These are phyloP conservation scores for Zosterops pallidus DNA, from an alignment of 2,113 vertebrate species.

Conservation along the genomic window DNA sequence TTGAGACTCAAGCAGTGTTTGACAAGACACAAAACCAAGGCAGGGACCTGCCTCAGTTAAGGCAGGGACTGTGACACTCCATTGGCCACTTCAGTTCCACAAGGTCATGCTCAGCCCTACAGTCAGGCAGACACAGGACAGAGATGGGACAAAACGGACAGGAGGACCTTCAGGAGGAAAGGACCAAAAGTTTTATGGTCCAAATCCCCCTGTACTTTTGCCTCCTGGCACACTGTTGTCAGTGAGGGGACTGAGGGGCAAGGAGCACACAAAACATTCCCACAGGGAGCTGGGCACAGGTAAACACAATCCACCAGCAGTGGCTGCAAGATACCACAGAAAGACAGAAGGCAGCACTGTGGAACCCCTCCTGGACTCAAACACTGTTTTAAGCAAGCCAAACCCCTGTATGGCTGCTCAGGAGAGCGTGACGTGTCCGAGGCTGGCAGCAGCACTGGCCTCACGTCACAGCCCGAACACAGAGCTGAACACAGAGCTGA, in stretches of 20 bases:
- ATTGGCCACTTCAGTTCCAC: neutral
- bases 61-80: neutral
- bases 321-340: neutral
- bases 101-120: neutral
- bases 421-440: neutral
- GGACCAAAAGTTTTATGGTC: neutral
- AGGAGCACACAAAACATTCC: neutral
- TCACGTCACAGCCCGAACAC: fast-evolving
- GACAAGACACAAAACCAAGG: neutral
- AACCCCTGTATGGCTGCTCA: neutral
- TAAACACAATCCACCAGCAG: neutral
- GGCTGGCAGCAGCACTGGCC: neutral
- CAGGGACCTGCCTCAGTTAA: neutral
- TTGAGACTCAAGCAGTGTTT: neutral
- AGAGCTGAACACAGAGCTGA: fast-evolving
- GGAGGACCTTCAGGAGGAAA: neutral
- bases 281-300: neutral
- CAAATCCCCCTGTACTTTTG: fast-evolving
- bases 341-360: neutral
- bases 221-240: neutral
- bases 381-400: neutral
- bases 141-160: neutral
- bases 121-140: neutral
- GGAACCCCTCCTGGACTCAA: neutral
- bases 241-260: neutral